Evolutionary conservation across 1,140 invertebrate genomes (phyloP).

Genomic region (Hycleus cichorii): DNA sequence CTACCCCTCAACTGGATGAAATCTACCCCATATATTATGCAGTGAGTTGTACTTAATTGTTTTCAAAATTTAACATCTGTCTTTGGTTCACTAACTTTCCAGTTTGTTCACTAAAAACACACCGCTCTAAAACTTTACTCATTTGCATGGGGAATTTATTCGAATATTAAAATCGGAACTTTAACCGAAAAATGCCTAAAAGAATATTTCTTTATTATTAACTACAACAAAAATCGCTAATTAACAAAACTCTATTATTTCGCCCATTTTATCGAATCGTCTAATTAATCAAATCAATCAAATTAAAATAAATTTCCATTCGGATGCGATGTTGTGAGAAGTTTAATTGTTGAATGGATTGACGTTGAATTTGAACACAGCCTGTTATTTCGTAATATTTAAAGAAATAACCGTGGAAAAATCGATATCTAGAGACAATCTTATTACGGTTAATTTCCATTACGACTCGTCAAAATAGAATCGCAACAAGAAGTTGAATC

Average conservation of each 20-base stretch:
- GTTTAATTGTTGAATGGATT: too few relatives aligned
- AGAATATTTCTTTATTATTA: too few relatives aligned
- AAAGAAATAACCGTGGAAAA: conserved; percentile 9
- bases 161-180: conserved; percentile 8
- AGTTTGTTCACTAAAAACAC: conserved; percentile 14
- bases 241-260: too few relatives aligned
- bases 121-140: conserved; percentile 7
- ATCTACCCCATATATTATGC: conserved; percentile 12
- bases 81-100: conserved; percentile 13
- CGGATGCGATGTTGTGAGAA: too few relatives aligned
- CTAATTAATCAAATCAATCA: too few relatives aligned
- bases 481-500: conserved; percentile 8
- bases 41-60: conserved; percentile 14
- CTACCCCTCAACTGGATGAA: too few relatives aligned
- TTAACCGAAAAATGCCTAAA: too few relatives aligned
- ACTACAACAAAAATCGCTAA: too few relatives aligned
- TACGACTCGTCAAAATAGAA: conserved; percentile 6
- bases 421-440: conserved; percentile 6
- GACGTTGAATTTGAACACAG: too few relatives aligned
- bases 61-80: conserved; percentile 16
- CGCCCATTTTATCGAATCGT: too few relatives aligned
- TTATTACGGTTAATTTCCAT: conserved; percentile 10
- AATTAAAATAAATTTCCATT: too few relatives aligned
- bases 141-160: conserved; percentile 14
- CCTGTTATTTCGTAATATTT: not conserved